Evolutionary conservation across 2,797 vertebrate genomes (phyloP), one percentile per base, ranked within the genome.

Genomic region (Coilia nasus): DNA sequence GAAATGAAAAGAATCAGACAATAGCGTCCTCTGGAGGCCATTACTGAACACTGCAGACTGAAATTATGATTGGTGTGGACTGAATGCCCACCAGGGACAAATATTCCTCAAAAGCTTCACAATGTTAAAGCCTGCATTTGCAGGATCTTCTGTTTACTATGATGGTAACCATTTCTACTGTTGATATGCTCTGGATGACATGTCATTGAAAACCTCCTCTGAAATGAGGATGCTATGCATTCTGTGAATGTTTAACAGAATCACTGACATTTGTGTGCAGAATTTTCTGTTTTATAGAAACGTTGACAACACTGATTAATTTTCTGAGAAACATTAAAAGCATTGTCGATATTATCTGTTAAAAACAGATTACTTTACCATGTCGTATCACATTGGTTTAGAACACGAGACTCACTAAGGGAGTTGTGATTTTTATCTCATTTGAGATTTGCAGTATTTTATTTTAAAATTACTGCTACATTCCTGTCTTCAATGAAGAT

Each of bases 21-120:
- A 59, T 0, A 44, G 6, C 35, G 35, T 31, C 71, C 17, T 12
- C 35, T 81, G 50, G 83, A 44, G 83, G 31, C 50, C 71, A 6
- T 86, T 81, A 41, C 50, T 82, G 82, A 87, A 47, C 17, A 7
- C 19, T 44, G 31, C 41, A 84, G 5, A 28, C 47, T 15, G 46
- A 21, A 14, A 83, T 54, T 14, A 9, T 25, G 12, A 75, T 44
- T 78, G 71, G 17, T 44, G 6, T 9, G 41, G 15, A 75, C 15
- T 35, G 28, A 75, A 75, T 19, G 35, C 6, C 28, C 11, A 17
- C 15, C 11, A 17, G 31, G 7, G 31, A 35, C 19, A 19, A 59
- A 35, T 75, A 14, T 35, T 35, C 67, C 0, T 17, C 3, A 35
- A 62, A 62, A 19, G 57, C 57, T 59, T 59, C 19, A 0, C 21